Conservation (phyloP, 1,140 invertebrate genomes). For the Ceratina calcarata region DNA sequence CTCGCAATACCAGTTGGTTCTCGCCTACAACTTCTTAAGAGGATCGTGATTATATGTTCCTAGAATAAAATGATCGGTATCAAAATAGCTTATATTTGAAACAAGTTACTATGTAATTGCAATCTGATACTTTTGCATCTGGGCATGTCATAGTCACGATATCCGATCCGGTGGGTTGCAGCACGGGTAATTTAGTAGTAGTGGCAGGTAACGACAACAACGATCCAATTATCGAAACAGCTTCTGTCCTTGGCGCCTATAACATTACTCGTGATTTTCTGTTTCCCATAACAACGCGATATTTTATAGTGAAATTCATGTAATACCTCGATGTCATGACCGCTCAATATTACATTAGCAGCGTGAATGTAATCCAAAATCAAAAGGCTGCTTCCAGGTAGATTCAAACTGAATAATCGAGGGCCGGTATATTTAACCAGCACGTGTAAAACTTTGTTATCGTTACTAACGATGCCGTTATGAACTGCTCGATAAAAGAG, state of each 20-base stretch:
- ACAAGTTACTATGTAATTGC: not conserved
- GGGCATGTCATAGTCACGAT: constrained; percentile 87
- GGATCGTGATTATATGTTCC: constrained; percentile 93
- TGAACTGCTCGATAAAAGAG: constrained; percentile 95
- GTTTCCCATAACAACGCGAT: not conserved
- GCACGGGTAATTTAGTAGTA: constrained; percentile 88
- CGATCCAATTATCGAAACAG: constrained; percentile 94
- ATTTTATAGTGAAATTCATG: constrained; percentile 14
- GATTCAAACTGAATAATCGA: constrained; percentile 91
- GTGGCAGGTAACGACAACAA: constrained; percentile 91
- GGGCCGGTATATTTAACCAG: constrained; percentile 88
- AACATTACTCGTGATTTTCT: constrained; percentile 47
- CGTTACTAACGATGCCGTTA: constrained; percentile 83
- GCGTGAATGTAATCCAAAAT: constrained; percentile 95
- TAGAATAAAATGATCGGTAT: constrained; percentile 78
- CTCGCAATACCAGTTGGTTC: constrained; percentile 94
- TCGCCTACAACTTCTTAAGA: constrained; percentile 91
- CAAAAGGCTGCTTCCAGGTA: constrained; percentile 93
- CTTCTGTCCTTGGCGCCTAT: constrained; percentile 92
- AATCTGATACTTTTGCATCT: constrained; percentile 87
- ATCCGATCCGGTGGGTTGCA: constrained; percentile 88
- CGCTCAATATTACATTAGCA: constrained; percentile 91
- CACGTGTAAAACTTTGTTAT: constrained; percentile 82
- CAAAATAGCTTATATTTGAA: constrained; percentile 19
- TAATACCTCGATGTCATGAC: constrained; percentile 86